A percentile compares a stretch with the other conserved stretches of the same genome.
phyloP scores from a whole-genome alignment of 2,888 invertebrate genomes.

The Patella ulyssiponensis region DNA sequence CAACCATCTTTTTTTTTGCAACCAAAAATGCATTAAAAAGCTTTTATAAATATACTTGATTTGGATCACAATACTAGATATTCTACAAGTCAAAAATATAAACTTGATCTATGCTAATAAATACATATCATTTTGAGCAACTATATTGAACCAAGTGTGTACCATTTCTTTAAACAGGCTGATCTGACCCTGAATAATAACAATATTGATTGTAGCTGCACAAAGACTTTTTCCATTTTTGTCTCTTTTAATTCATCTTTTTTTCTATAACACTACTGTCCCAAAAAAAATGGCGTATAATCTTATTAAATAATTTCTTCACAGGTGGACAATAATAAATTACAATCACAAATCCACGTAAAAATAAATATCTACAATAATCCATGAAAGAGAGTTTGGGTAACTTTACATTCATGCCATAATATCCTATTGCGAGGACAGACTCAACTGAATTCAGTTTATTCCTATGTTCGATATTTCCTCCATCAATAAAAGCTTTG shows the following conservation, averaged over 20 bases:
- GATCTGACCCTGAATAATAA: no score
- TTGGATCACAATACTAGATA: no score
- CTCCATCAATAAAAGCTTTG: slow-evolving; percentile 56
- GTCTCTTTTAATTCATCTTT: neutral
- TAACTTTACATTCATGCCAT: slow-evolving; percentile 25
- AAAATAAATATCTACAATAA: slow-evolving; percentile 11
- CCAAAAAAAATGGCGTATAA: neutral
- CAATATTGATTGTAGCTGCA: no score
- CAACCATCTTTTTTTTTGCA: no score
- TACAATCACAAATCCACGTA: neutral
- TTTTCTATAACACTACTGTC: neutral
- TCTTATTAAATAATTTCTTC: slow-evolving; percentile 12
- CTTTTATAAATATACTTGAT: no score
- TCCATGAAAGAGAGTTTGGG: slow-evolving; percentile 8
- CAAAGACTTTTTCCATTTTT: neutral
- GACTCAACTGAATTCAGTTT: slow-evolving; percentile 41
- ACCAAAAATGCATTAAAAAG: no score
- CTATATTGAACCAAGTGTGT: no score
- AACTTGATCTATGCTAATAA: no score
- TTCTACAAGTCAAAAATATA: no score
- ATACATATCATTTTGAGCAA: no score
- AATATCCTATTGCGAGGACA: slow-evolving; percentile 39
- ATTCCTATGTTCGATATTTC: slow-evolving; percentile 33
- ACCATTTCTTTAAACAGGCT: no score
- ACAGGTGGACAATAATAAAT: slow-evolving; percentile 11